Percentiles rank a stretch among this genome's conserved stretches.
phyloP scores from a whole-genome alignment of 2,113 vertebrate genomes.

The Thalassarche chlororhynchos region DNA sequence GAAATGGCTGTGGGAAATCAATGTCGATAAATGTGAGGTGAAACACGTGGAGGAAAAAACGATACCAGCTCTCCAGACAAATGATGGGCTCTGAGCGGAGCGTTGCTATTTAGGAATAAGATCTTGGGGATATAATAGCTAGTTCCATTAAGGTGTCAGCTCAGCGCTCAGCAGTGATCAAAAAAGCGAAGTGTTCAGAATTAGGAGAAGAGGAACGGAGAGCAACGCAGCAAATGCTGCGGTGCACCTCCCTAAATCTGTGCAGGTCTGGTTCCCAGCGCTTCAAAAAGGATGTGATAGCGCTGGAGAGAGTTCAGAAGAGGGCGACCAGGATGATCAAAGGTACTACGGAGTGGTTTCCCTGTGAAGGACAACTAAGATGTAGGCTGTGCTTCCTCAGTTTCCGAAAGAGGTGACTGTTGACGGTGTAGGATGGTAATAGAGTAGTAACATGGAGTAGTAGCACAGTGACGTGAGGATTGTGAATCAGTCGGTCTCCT shows the following conservation, averaged over 20 bases:
- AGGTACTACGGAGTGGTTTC: background rate
- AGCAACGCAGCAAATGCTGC: rapidly evolving
- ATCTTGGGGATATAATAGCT: background rate
- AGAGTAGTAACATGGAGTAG: background rate
- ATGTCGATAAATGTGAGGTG: background rate
- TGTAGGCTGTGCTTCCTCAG: background rate
- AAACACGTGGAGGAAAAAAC: background rate
- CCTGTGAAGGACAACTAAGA: background rate
- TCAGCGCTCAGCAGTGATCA: background rate
- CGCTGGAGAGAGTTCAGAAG: background rate
- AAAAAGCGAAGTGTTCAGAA: background rate
- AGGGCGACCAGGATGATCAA: too few relatives aligned
- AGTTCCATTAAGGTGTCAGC: background rate
- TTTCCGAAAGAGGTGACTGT: background rate
- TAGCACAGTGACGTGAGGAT: background rate
- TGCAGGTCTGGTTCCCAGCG: background rate
- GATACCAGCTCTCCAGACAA: background rate
- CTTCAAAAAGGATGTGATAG: background rate
- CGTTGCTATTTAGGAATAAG: background rate
- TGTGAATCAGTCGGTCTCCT: background rate
- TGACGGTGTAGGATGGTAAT: background rate
- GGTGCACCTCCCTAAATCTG: background rate
- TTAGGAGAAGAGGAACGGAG: background rate
- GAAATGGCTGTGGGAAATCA: background rate
- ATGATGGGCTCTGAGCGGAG: background rate